Evolutionary conservation across 2,113 vertebrate genomes (phyloP), one percentile per base, ranked within the genome.

Genomic region (Phasianus colchicus): DNA sequence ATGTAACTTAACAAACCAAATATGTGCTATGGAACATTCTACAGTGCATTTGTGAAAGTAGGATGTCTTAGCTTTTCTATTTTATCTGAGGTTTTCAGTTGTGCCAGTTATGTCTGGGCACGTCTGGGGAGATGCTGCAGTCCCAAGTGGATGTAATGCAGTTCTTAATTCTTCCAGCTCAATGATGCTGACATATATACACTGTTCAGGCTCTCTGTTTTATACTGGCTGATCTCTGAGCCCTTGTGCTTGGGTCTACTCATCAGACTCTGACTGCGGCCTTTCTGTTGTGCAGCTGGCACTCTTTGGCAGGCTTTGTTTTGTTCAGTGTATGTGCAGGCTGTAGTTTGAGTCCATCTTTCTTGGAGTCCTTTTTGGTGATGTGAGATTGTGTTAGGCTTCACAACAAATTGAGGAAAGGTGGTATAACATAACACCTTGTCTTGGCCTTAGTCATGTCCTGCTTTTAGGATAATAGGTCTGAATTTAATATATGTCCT

Each of bases 401-500:
- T 45, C 30, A n/a, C 29, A 66, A 66, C 1, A 63, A 69, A 55
- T 30, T 29, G 60, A 80, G 20, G 22, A 55, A 75, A 76, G 6
- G 20, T 54, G 34, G 24, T 32, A 60, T 19, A 52, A 38, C 11
- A 34, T 1, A 25, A 9, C 2, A 15, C 0, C 0, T 42, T 1
- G 2, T 22, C 32, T 85, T 67, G 52, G 52, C 52, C 52, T 54
- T 54, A 29, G 15, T 54, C 14, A 16, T 29, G 14, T 54, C 24
- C 17, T 86, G 21, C 9, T 83, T 1, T 42, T 74, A 13, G 0
- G 5, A 13, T 11, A 40, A 6, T 29, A 6, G 84, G 86, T 70
- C 60, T 63, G 24, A 61, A 48, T 11, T 17, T 65, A 20, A 5
- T 22, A 58, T 4, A 22, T 58, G 36, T 38, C 5, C 19, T 74